A percentile compares a stretch with the other conserved stretches of the same genome.
phyloP scores from a whole-genome alignment of 2,888 invertebrate species.

The Thera britannica region DNA sequence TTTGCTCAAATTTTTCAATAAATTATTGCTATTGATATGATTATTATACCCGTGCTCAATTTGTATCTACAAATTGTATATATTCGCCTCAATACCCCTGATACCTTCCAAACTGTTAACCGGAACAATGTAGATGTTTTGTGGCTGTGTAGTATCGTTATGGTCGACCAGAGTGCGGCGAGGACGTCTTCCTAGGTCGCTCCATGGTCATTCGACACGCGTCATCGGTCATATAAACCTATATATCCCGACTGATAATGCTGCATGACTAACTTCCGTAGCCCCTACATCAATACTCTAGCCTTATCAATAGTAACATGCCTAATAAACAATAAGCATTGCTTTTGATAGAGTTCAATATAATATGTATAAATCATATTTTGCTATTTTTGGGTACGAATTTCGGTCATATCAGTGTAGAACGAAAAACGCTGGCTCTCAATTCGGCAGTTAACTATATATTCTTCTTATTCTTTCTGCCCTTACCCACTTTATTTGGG shows the following conservation, averaged over 20 bases:
- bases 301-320: conserved; percentile 14
- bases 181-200: conserved; percentile 73
- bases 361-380: neutral
- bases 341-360: conserved; percentile 3
- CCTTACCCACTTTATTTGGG: no score
- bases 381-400: no score
- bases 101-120: conserved; percentile 45
- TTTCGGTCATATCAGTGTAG: no score
- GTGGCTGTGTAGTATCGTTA: conserved; percentile 60
- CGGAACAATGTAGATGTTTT: conserved; percentile 55
- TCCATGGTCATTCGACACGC: conserved; percentile 75
- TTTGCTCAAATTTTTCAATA: no score
- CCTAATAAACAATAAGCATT: no score
- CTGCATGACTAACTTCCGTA: conserved; percentile 24
- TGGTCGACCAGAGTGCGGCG: conserved; percentile 68
- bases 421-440: no score
- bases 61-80: neutral
- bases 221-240: conserved; percentile 59
- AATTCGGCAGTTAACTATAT: no score
- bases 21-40: no score
- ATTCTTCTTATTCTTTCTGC: no score
- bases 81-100: conserved; percentile 12
- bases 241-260: conserved; percentile 28
- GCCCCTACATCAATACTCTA: conserved; percentile 15
- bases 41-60: neutral